Conservation (phyloP, 2,888 invertebrate genomes). For the Sphaeridia pumilis region DNA sequence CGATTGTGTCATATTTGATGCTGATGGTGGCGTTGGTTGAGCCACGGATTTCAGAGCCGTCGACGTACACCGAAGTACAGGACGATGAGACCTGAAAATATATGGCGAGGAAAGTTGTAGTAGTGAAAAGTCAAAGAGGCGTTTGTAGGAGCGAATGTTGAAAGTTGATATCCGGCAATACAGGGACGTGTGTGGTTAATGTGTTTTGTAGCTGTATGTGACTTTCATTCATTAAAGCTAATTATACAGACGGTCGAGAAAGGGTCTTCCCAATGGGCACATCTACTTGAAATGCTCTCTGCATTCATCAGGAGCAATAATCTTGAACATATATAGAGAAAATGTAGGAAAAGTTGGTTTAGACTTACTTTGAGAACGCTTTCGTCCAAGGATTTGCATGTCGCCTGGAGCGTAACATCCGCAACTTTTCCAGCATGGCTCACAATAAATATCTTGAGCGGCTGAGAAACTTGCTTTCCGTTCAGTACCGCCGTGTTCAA, state of each 20-base stretch:
- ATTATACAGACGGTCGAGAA: no score
- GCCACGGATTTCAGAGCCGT: constrained; percentile 87
- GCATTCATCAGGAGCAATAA: neutral
- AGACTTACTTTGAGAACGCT: constrained; percentile 78
- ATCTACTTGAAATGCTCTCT: neutral
- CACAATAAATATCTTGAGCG: constrained; percentile 90
- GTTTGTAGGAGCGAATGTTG: no score
- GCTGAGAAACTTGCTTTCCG: constrained; percentile 83
- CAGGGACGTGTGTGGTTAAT: no score
- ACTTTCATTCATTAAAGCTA: neutral
- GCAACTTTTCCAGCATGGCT: constrained; percentile 87
- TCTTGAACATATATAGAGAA: neutral
- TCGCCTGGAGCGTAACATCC: constrained; percentile 87
- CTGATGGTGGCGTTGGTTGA: constrained; percentile 88
- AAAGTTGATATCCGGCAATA: no score
- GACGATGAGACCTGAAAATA: constrained; percentile 80
- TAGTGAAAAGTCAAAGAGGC: no score
- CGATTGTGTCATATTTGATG: constrained; percentile 83
- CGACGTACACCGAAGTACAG: constrained; percentile 91
- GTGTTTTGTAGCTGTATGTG: no score
- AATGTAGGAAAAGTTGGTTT: neutral
- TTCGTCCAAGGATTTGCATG: constrained; percentile 89
- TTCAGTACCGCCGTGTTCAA: constrained; percentile 91
- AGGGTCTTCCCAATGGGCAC: no score
- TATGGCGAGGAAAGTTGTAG: no score